A percentile compares a stretch with the other conserved stretches of the same genome.
Evolutionary conservation across 2,797 vertebrate species (phyloP).

Genomic region (Pteropus rufus): DNA sequence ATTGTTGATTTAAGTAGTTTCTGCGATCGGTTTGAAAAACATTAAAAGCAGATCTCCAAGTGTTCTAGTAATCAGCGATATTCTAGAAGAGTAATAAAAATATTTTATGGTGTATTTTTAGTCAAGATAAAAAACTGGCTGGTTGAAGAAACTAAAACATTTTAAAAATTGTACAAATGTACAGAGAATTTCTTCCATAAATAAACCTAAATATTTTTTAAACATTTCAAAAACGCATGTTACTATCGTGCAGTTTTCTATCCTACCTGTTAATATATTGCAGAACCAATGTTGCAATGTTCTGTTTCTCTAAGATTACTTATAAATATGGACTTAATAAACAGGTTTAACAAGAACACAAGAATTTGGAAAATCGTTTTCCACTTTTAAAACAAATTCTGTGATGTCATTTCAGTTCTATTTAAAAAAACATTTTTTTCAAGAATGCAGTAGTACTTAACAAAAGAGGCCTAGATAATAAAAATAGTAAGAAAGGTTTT

Average conservation of each 20-base stretch:
- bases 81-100: not conserved
- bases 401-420: not conserved
- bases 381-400: not conserved
- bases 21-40: not conserved
- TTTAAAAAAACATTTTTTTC: not conserved
- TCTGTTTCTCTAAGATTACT: not conserved
- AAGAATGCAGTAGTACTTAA: not conserved
- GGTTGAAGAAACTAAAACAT: not conserved
- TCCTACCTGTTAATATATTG: not conserved
- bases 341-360: not conserved
- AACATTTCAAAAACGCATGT: not conserved
- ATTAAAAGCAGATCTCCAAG: not conserved
- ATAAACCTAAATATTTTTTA: not conserved
- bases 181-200: not conserved
- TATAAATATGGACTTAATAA: not conserved
- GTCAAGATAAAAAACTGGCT: not conserved
- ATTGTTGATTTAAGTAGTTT: not conserved
- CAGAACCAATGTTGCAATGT: not conserved
- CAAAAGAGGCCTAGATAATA: not conserved
- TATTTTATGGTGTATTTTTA: not conserved
- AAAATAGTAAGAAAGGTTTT: not conserved
- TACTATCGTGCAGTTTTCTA: not conserved
- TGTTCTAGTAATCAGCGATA: not conserved
- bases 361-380: not conserved
- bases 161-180: not conserved